These are phyloP conservation scores for Pseudopodoces humilis DNA, from an alignment of 2,113 vertebrate genomes.

Conservation along the genomic window DNA sequence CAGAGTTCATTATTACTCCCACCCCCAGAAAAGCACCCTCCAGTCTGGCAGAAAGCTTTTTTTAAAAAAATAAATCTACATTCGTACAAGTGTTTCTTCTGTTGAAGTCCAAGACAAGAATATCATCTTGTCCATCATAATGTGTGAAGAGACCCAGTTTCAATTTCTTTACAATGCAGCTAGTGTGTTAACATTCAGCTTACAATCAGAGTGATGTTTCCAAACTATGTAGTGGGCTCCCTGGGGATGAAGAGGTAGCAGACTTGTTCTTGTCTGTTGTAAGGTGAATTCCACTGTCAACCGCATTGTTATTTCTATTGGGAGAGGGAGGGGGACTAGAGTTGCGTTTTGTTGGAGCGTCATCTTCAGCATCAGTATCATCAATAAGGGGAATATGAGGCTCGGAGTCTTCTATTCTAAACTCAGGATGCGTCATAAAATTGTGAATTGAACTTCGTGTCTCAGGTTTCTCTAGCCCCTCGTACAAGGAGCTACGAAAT, in stretches of 20 bases:
- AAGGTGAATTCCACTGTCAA: constrained; percentile 95
- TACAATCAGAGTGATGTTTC: constrained; percentile 99
- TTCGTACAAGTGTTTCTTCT: constrained; percentile 93
- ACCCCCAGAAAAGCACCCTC: constrained; percentile 84
- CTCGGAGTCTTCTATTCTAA: constrained; percentile 99
- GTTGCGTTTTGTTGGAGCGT: constrained; percentile 96
- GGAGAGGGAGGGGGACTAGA: constrained; percentile 88
- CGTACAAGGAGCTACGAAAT: constrained; percentile 99
- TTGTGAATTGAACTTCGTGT: constrained; percentile 98
- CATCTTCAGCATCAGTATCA: constrained; percentile 97
- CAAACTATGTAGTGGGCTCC: constrained; percentile 98
- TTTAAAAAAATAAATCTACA: constrained; percentile 91
- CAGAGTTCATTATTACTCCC: constrained; percentile 85
- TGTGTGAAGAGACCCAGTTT: constrained; percentile 85
- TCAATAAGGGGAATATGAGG: constrained; percentile 98
- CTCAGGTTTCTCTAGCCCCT: constrained; percentile 97
- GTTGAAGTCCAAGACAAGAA: constrained; percentile 89
- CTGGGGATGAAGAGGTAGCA: constrained; percentile 90
- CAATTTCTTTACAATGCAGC: constrained; percentile 83
- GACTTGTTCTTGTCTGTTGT: constrained; percentile 91
- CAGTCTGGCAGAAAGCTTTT: constrained; percentile 87
- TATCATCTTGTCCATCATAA: constrained; percentile 79
- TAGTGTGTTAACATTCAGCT: constrained; percentile 83
- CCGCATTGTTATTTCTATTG: constrained; percentile 99
- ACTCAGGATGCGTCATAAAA: constrained; percentile 99